phyloP scores from a whole-genome alignment of 1,140 invertebrate genomes.

The Pinna nobilis region DNA sequence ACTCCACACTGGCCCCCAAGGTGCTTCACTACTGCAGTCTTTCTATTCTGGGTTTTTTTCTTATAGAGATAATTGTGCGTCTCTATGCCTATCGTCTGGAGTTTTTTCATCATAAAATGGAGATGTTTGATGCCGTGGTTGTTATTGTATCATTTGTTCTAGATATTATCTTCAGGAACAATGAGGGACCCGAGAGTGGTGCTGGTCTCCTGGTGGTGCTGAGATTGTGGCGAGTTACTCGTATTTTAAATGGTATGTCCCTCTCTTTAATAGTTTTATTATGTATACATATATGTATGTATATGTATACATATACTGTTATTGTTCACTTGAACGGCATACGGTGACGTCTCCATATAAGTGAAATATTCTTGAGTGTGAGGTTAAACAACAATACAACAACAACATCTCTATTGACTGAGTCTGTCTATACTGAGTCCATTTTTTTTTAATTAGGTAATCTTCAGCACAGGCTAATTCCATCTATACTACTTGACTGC shows the following conservation, averaged over 20 bases:
- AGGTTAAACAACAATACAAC: no score
- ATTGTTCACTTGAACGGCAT: no score
- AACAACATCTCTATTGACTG: no score
- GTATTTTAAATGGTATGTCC: constrained; percentile 72
- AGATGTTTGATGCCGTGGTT: constrained; percentile 74
- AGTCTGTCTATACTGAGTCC: no score
- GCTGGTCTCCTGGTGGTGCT: constrained; percentile 71
- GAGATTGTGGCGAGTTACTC: constrained; percentile 71
- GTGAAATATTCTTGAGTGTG: no score
- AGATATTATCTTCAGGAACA: constrained; percentile 68
- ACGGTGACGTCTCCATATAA: no score
- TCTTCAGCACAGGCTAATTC: no score
- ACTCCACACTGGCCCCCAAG: constrained; percentile 49
- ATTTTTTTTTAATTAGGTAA: no score
- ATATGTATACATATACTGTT: no score
- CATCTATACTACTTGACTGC: no score
- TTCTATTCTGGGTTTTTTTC: constrained; percentile 68
- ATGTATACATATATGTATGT: no score
- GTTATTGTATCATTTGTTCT: constrained; percentile 74
- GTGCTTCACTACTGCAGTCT: constrained; percentile 71
- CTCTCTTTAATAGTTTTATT: no score
- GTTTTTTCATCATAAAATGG: constrained; percentile 73
- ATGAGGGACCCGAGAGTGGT: constrained; percentile 61
- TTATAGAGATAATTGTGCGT: constrained; percentile 71
- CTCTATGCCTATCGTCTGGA: constrained; percentile 70